Conservation (phyloP, 2,888 invertebrate genomes). For the Marronus borbonicus region DNA sequence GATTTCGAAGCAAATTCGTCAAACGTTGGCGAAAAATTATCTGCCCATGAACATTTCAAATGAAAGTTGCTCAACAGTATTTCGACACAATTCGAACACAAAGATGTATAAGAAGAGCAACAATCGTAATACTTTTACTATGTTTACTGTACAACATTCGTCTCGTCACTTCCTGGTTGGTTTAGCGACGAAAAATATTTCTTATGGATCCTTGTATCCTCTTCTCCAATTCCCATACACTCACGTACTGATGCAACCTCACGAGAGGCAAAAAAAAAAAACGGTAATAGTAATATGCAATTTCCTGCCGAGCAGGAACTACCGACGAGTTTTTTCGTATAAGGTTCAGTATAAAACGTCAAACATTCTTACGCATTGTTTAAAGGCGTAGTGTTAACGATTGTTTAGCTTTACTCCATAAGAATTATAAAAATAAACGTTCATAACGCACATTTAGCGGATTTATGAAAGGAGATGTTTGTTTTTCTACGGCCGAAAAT, state of each 20-base stretch:
- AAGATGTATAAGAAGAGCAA: background rate
- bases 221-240: background rate
- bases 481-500: too few relatives aligned
- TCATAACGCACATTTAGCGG: too few relatives aligned
- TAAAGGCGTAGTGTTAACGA: background rate
- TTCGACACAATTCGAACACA: too few relatives aligned
- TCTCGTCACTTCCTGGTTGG: conserved; percentile 11
- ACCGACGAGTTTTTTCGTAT: background rate
- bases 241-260: background rate
- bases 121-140: too few relatives aligned
- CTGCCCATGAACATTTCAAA: too few relatives aligned
- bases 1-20: too few relatives aligned
- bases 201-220: background rate
- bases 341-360: background rate
- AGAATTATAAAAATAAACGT: too few relatives aligned
- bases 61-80: too few relatives aligned
- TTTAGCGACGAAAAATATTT: background rate
- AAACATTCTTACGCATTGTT: background rate
- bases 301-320: conserved; percentile 9
- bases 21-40: too few relatives aligned
- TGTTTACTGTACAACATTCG: background rate
- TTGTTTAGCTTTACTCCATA: background rate
- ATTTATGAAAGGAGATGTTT: too few relatives aligned
- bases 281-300: conserved; percentile 7
- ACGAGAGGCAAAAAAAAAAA: background rate